Percentiles rank a stretch among this genome's conserved stretches.
Conservation (phyloP, 2,888 invertebrate species). For the Xestoiulus laeticollis region DNA sequence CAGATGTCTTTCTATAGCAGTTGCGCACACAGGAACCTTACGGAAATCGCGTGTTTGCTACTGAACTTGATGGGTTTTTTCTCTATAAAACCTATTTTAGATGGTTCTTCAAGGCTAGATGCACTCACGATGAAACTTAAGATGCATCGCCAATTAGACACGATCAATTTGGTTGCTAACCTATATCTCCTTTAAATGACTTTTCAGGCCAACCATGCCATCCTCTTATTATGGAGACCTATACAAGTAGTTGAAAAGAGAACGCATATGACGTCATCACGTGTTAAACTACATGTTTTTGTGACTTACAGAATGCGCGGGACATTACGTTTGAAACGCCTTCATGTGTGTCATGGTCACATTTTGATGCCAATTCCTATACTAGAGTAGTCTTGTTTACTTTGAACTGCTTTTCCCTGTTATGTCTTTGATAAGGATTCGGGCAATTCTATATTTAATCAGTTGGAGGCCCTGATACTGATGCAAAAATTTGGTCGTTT, state of each 20-base stretch:
- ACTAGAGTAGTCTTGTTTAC: background rate
- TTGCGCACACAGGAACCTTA: background rate
- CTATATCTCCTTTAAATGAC: background rate
- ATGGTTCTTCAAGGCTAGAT: background rate
- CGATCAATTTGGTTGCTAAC: slow-evolving; percentile 6
- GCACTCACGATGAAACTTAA: background rate
- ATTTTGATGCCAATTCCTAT: background rate
- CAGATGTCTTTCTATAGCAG: background rate
- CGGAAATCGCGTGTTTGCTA: slow-evolving; percentile 9
- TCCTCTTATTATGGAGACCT: background rate
- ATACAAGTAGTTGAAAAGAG: background rate
- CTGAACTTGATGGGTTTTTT: slow-evolving; percentile 1
- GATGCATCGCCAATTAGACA: slow-evolving; percentile 25
- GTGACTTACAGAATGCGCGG: background rate
- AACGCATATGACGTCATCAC: background rate
- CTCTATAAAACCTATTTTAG: background rate
- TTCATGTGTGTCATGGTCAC: slow-evolving; percentile 7
- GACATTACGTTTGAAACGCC: background rate
- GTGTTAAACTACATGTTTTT: background rate
- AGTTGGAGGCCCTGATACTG: background rate
- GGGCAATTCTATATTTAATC: background rate
- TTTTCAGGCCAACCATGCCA: background rate
- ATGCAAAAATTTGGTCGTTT: background rate
- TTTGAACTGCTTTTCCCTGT: slow-evolving; percentile 7
- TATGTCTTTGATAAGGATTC: background rate